phyloP scores from a whole-genome alignment of 2,888 invertebrate genomes.

The Coenonympha arcania region DNA sequence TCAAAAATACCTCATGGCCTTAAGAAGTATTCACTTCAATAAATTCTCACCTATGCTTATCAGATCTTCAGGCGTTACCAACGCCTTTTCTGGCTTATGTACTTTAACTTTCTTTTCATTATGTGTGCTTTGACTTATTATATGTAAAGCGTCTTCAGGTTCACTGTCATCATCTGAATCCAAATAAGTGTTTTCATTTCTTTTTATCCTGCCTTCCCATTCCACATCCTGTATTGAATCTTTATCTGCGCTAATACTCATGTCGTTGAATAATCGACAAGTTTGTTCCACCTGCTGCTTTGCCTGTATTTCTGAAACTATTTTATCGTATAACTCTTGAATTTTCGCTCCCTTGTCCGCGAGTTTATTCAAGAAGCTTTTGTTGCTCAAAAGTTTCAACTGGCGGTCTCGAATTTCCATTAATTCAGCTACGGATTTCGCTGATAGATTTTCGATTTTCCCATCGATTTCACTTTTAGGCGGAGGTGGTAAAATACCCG shows the following conservation, averaged over 20 bases:
- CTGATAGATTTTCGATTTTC: slow-evolving; percentile 65
- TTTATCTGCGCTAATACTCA: slow-evolving; percentile 66
- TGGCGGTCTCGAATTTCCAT: slow-evolving; percentile 73
- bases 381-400: slow-evolving; percentile 69
- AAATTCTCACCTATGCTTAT: slow-evolving; percentile 55
- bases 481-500: slow-evolving; percentile 59
- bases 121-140: slow-evolving; percentile 71
- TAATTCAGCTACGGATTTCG: slow-evolving; percentile 64
- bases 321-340: slow-evolving; percentile 57
- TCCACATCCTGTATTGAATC: slow-evolving; percentile 71
- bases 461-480: slow-evolving; percentile 71
- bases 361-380: slow-evolving; percentile 68
- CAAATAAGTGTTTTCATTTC: slow-evolving; percentile 43
- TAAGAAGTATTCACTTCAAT: too few species aligned
- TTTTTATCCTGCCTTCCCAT: slow-evolving; percentile 71
- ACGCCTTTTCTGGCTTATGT: slow-evolving; percentile 56
- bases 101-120: slow-evolving; percentile 67
- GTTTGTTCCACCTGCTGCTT: slow-evolving; percentile 69
- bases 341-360: slow-evolving; percentile 77
- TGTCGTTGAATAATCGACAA: slow-evolving; percentile 62
- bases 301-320: slow-evolving; percentile 60
- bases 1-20: too few species aligned
- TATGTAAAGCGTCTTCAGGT: slow-evolving; percentile 73
- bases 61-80: slow-evolving; percentile 70
- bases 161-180: slow-evolving; percentile 76